Base-by-base conservation (phyloP, 2,113 vertebrate genomes). In the Amazona guildingii region DNA sequence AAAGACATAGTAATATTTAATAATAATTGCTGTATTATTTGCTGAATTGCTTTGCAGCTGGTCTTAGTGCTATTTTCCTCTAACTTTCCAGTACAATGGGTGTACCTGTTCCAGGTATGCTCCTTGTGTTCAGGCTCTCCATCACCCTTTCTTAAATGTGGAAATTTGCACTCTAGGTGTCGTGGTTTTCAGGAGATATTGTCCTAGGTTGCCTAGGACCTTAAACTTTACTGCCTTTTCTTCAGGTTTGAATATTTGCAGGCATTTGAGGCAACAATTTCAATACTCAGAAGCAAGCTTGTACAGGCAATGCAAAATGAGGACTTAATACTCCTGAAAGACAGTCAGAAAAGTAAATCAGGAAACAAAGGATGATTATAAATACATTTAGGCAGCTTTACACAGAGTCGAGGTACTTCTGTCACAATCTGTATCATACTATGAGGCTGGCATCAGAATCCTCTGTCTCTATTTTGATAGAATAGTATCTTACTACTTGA, bases 1-100 rank as follows among this genome's bases (percentile, higher is more conserved):
- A 88, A 88, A 85, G 35, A 70, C 35, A 82, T 29, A 94, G 76
- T n/a, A 75, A 83, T 85, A 88, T 90, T 94, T 95, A 79, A 87
- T 59, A 92, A 76, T 85, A 88, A 85, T 62, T 74, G 9, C 46
- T 74, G 10, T 79, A 51, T 76, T 94, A 49, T 85, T 95, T 93
- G 79, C 82, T 86, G 67, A 91, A 83, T 48, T 52, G 13, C 68
- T 90, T 73, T 69, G n/a, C 79, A 80, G 67, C 44, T 90, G 70
- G 84, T 92, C 11, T 25, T 41, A 57, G 29, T 15, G 24, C 0
- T 73, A 7, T 54, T 87, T 91, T 79, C 49, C 41, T 87, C 44
- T 68, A 27, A 49, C 9, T 29, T 90, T 88, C 31, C 44, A 83
- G 37, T 70, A 73, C 0, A 0, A 75, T 28, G 13, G 16, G 13